Percentiles rank a stretch among this genome's conserved stretches.
phyloP scores from a whole-genome alignment of 2,888 invertebrate species.

The Dryobota labecula region DNA sequence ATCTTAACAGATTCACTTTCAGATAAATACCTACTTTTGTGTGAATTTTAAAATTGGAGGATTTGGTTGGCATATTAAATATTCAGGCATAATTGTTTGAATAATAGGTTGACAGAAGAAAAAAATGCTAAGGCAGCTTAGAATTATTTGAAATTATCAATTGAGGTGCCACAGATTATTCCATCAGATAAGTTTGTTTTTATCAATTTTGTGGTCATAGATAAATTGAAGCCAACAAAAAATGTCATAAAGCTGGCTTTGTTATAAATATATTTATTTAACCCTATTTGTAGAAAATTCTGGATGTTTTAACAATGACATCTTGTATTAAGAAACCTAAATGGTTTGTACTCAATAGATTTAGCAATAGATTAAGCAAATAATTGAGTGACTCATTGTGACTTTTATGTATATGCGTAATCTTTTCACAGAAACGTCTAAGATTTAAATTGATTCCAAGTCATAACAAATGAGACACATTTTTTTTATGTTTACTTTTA shows the following conservation, averaged over 20 bases:
- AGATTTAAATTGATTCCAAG: constrained; percentile 7
- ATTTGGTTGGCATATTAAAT: neutral
- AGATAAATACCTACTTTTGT: constrained; percentile 18
- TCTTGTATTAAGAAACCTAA: neutral
- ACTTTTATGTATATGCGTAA: neutral
- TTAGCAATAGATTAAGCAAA: constrained; percentile 17
- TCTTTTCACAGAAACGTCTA: constrained; percentile 11
- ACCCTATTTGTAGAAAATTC: constrained; percentile 14
- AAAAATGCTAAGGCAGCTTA: neutral
- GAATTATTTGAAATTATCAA: constrained; percentile 31
- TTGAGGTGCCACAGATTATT: constrained; percentile 38
- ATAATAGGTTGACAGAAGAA: neutral
- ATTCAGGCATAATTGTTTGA: constrained; percentile 3
- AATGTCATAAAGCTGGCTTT: constrained; percentile 7
- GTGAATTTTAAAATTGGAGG: neutral
- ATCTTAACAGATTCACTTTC: constrained; percentile 39
- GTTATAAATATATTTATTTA: constrained; percentile 6
- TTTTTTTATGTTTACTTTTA: neutral
- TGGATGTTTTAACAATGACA: neutral
- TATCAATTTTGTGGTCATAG: constrained; percentile 33
- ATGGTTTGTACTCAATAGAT: constrained; percentile 14
- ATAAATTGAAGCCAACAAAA: constrained; percentile 41
- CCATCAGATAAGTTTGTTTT: constrained; percentile 33
- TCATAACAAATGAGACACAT: neutral
- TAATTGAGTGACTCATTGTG: constrained; percentile 30